These are phyloP conservation scores for Chromoteleia sp. DNA, from an alignment of 2,888 invertebrate genomes.

Conservation along the genomic window DNA sequence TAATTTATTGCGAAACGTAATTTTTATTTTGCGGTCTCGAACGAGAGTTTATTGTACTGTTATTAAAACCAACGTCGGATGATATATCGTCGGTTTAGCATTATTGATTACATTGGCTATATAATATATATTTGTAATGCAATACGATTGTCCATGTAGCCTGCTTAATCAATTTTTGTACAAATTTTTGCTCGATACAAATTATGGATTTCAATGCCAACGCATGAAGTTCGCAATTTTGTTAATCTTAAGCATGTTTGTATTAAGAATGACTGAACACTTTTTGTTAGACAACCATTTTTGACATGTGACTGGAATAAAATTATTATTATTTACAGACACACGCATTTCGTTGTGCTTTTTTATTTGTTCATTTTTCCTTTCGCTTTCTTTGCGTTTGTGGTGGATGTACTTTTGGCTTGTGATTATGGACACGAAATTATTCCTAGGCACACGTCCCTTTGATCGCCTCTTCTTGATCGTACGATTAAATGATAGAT, in stretches of 20 bases:
- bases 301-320: constrained; percentile 61
- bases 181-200: constrained; percentile 40
- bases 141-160: constrained; percentile 57
- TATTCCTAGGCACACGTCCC: constrained; percentile 64
- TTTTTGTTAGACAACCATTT: constrained; percentile 50
- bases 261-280: constrained; percentile 54
- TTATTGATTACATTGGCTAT: constrained; percentile 54
- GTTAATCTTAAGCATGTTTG: constrained; percentile 63
- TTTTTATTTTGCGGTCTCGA: constrained; percentile 14
- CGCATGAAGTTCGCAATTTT: constrained; percentile 40
- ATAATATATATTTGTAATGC: constrained; percentile 52
- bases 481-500: constrained; percentile 57
- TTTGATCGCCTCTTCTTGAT: constrained; percentile 65
- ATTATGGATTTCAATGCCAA: constrained; percentile 24
- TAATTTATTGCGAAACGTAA: constrained; percentile 38
- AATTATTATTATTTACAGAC: constrained; percentile 60
- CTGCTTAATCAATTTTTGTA: constrained; percentile 58
- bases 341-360: constrained; percentile 30
- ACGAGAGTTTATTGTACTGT: constrained; percentile 61
- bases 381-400: constrained; percentile 7
- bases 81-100: constrained; percentile 41
- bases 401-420: background rate
- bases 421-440: constrained; percentile 62
- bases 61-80: constrained; percentile 33
- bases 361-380: constrained; percentile 3